phyloP scores from a whole-genome alignment of 2,888 invertebrate genomes.

The Troides helena region DNA sequence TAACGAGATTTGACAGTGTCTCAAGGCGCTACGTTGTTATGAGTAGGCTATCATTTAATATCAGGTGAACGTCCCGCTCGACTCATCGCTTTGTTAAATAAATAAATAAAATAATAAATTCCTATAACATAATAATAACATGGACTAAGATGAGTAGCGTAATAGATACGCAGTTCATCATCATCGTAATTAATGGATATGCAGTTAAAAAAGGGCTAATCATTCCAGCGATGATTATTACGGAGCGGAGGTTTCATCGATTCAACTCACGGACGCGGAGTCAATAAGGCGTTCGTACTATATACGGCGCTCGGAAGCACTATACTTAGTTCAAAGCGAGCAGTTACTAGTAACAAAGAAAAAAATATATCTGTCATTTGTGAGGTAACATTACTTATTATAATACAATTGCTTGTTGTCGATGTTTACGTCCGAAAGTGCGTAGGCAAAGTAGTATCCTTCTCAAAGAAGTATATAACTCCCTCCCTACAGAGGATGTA shows the following conservation, averaged over 20 bases:
- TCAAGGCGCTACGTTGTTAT: too few relatives aligned
- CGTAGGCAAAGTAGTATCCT: background rate
- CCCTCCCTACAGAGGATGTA: background rate
- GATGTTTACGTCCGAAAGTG: background rate
- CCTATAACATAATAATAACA: background rate
- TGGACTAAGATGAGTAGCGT: background rate
- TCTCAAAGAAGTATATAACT: too few relatives aligned
- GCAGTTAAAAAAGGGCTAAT: slow-evolving; percentile 16
- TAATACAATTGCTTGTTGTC: slow-evolving; percentile 22
- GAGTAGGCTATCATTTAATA: too few relatives aligned
- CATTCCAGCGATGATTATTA: slow-evolving; percentile 12
- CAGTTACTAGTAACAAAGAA: slow-evolving; percentile 14
- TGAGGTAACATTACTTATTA: slow-evolving; percentile 18
- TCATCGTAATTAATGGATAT: slow-evolving; percentile 1
- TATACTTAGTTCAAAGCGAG: background rate
- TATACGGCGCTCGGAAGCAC: slow-evolving; percentile 22
- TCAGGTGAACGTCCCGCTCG: too few relatives aligned
- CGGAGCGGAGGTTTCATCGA: slow-evolving; percentile 12
- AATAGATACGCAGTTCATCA: too few relatives aligned
- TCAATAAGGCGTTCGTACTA: slow-evolving; percentile 16
- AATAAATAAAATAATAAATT: background rate
- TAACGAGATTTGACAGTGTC: too few relatives aligned
- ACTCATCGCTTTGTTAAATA: too few relatives aligned
- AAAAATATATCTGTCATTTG: slow-evolving; percentile 15
- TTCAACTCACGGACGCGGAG: slow-evolving; percentile 10